These are phyloP conservation scores for Marcusenius ussheri DNA, from an alignment of 2,113 vertebrate genomes.

Conservation along the genomic window DNA sequence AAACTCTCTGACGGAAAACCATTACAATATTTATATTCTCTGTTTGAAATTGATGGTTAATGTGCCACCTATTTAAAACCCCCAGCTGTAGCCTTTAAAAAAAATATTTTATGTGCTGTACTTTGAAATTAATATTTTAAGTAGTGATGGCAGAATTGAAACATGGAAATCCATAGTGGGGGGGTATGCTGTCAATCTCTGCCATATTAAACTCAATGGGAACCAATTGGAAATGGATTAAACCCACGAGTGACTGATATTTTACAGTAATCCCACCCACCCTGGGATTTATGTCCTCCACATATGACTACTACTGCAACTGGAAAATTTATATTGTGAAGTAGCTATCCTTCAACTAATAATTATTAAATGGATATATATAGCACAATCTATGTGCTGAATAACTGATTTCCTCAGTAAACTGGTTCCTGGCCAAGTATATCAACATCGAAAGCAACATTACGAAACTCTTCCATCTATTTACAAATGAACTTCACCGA, in stretches of 20 bases:
- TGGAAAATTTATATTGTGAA: background rate
- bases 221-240: background rate
- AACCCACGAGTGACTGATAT: background rate
- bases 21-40: background rate
- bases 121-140: background rate
- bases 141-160: background rate
- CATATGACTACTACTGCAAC: background rate
- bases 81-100: background rate
- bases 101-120: background rate
- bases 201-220: background rate
- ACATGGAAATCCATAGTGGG: background rate
- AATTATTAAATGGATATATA: background rate
- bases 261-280: background rate
- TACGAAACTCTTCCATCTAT: background rate
- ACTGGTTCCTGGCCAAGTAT: background rate
- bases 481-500: background rate
- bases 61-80: conserved; percentile 6
- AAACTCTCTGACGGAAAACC: background rate
- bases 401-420: background rate
- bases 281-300: background rate
- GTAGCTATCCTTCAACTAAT: background rate
- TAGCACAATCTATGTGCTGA: background rate
- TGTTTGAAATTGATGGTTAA: background rate
- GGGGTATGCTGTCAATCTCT: background rate
- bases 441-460: background rate